Percentiles rank a stretch among this genome's conserved stretches.
phyloP scores from a whole-genome alignment of 2,797 vertebrate species.

The Acanthornis magna region DNA sequence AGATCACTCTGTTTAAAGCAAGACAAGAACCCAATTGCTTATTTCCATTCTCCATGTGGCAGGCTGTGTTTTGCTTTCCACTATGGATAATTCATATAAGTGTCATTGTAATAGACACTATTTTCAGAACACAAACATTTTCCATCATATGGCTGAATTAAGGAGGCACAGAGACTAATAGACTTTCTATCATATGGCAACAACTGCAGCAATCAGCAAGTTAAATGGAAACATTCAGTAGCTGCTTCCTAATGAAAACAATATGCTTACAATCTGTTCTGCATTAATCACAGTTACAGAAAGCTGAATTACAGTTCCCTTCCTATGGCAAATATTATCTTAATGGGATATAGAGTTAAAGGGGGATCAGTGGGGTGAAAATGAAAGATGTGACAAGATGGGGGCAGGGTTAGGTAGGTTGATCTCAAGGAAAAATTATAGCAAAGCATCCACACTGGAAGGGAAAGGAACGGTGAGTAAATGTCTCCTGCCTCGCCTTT shows the following conservation, averaged over 20 bases:
- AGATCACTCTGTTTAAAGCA: neutral
- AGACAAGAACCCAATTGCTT: neutral
- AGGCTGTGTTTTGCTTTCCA: neutral
- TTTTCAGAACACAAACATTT: neutral
- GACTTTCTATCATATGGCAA: neutral
- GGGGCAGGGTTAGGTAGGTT: neutral
- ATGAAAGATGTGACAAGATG: neutral
- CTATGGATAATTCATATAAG: neutral
- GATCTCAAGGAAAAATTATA: neutral
- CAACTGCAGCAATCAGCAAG: neutral
- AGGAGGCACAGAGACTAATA: neutral
- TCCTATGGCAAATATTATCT: neutral
- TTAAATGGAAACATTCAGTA: neutral
- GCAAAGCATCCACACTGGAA: neutral
- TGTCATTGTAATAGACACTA: neutral
- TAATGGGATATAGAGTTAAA: neutral
- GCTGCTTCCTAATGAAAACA: conserved; percentile 10
- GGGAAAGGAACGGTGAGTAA: neutral
- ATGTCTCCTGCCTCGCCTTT: neutral
- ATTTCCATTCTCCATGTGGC: neutral
- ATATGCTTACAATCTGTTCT: neutral
- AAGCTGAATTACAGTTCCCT: neutral
- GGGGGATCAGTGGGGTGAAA: neutral
- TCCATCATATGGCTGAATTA: neutral
- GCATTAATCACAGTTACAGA: neutral